phyloP scores from a whole-genome alignment of 2,888 invertebrate species.

The Phorcus lineatus region DNA sequence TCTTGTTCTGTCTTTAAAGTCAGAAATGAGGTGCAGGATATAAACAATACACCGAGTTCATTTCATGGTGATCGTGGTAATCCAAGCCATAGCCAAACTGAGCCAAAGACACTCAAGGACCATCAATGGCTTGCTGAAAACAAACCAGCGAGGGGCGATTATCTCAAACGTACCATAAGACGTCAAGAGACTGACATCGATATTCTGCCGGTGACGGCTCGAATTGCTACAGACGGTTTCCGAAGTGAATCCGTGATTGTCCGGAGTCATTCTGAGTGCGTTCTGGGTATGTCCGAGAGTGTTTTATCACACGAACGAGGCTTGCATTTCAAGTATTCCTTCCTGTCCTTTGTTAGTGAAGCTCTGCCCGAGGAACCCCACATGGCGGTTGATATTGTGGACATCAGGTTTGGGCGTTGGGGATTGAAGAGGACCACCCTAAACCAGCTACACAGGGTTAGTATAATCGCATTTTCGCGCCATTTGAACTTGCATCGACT shows the following conservation, averaged over 20 bases:
- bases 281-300: background rate
- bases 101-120: no score
- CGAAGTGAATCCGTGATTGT: background rate
- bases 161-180: no score
- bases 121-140: no score
- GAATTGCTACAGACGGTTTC: no score
- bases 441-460: background rate
- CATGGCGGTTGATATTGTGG: background rate
- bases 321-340: background rate
- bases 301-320: background rate
- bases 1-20: no score
- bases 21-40: no score
- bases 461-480: background rate
- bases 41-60: no score
- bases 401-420: background rate
- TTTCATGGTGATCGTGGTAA: background rate
- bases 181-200: no score
- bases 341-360: background rate
- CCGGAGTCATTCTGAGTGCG: background rate
- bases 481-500: no score
- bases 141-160: no score
- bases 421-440: background rate
- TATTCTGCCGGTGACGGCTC: no score
- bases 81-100: no score
- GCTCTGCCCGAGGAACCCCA: background rate